Base-by-base conservation (phyloP, 1,140 invertebrate species). In the Drosophila prosaltans region DNA sequence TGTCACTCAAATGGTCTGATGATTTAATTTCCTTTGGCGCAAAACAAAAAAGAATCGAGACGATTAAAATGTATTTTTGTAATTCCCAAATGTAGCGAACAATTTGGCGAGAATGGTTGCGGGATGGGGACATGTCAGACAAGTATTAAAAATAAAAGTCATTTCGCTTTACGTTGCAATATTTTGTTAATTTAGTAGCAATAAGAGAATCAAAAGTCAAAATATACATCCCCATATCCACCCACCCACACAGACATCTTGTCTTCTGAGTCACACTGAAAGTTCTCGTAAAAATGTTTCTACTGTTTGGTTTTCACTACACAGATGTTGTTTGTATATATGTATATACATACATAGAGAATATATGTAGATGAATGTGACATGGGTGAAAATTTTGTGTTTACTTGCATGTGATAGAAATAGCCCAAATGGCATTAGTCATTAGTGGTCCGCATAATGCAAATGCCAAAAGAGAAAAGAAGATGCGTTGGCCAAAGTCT, bases 11-110 rank as follows among this genome's bases (percentile, higher is more conserved):
- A 80, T 60, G 62, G 67, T 59, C 71, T 68, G 84, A 88, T 88
- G 74, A 88, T 89, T 89, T 88, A 88, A 88, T 88, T 86, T 86
- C 83, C 72, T 75, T 74, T 73, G 63, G 81, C 76, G 68, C 74
- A 69, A 71, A 51, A 79, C 57, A 82, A 24, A 69, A 45, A 45
- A 60, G 63, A 70, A 64, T 76, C 51, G 62, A 65, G 78, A 65
- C 74, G 69, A 82, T 82, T 78, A 79, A 51, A 78, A 75, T 64
- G 69, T 86, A 78, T 86, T 77, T 82, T 77, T 71, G 83, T 74
- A 80, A 75, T 73, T 76, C 65, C 69, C 69, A 65, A 85, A 81
- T 77, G 76, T 84, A 65, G 60, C 69, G 66, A 63, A 8, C 74
- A 67, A 68, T 78, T 30, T 30, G 28, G 28, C 28, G 28, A 30